Percentiles rank a stretch among this genome's conserved stretches.
Conservation (phyloP, 2,797 vertebrate species). For the Aulostomus chinensis region DNA sequence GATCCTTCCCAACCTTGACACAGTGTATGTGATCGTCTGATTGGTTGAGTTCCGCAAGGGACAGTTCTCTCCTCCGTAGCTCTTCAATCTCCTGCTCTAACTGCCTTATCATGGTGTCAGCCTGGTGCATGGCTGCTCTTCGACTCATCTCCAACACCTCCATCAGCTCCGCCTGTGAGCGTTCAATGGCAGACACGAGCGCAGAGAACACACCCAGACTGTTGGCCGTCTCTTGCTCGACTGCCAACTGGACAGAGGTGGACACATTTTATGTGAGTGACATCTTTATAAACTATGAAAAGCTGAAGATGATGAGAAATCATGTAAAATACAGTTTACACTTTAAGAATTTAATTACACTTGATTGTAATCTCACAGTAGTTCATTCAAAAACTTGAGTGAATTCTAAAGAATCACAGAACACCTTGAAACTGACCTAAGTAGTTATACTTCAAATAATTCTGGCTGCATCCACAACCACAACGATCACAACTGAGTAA, state of each 20-base stretch:
- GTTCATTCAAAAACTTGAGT: no score
- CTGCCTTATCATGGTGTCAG: slow-evolving; percentile 59
- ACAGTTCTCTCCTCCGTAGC: slow-evolving; percentile 50
- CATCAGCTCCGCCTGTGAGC: slow-evolving; percentile 65
- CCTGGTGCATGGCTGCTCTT: slow-evolving; percentile 56
- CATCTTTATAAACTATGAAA: no score
- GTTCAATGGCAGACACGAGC: slow-evolving; percentile 62
- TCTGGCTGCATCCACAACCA: no score
- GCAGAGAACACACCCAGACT: slow-evolving; percentile 56
- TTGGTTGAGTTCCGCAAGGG: slow-evolving; percentile 53
- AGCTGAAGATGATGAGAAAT: no score
- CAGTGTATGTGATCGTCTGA: slow-evolving; percentile 63
- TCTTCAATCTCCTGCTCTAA: slow-evolving; percentile 73
- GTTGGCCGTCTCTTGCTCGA: slow-evolving; percentile 54
- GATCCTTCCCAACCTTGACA: slow-evolving; percentile 54
- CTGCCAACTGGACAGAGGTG: slow-evolving; percentile 33
- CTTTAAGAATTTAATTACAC: no score
- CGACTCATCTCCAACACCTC: slow-evolving; percentile 68
- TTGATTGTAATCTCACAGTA: no score
- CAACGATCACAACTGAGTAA: no score
- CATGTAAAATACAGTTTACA: no score
- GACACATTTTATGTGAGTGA: no score
- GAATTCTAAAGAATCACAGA: no score
- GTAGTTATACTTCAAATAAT: no score
- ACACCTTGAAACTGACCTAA: no score